These are phyloP conservation scores for Trogon melanurus DNA, from an alignment of 2,113 vertebrate genomes.

Conservation along the genomic window DNA sequence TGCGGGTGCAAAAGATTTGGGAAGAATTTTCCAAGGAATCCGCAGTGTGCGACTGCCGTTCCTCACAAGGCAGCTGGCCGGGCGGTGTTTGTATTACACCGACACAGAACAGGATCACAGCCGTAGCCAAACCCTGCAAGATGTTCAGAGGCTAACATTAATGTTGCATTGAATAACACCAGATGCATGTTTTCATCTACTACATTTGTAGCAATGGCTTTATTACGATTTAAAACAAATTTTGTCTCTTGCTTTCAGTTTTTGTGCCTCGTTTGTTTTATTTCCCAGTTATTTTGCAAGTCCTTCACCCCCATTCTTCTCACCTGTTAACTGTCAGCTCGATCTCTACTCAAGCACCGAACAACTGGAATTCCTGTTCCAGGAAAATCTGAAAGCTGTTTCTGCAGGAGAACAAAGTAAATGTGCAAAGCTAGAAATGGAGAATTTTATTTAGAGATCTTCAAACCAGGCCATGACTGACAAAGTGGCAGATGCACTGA, in stretches of 20 bases:
- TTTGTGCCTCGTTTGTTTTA: neutral
- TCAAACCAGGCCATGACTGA: neutral
- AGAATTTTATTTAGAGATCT: neutral
- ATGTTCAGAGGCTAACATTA: neutral
- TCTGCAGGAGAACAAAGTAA: neutral
- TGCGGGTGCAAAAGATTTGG: neutral
- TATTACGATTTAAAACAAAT: neutral
- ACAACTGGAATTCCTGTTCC: neutral
- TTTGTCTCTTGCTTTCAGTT: neutral
- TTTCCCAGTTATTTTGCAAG: neutral
- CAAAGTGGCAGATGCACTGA: neutral
- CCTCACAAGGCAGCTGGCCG: accelerated
- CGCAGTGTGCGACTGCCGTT: accelerated
- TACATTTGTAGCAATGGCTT: neutral
- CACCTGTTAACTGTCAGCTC: neutral
- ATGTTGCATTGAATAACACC: neutral
- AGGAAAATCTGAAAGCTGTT: neutral
- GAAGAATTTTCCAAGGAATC: neutral
- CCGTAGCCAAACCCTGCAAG: neutral
- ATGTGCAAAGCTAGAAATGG: neutral
- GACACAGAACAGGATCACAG: neutral
- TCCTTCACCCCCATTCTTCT: neutral
- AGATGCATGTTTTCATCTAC: neutral
- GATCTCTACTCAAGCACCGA: neutral
- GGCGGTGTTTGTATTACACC: neutral